Percentiles rank a stretch among this genome's conserved stretches.
phyloP scores from a whole-genome alignment of 2,888 invertebrate genomes.

The Drosophila lutescens region DNA sequence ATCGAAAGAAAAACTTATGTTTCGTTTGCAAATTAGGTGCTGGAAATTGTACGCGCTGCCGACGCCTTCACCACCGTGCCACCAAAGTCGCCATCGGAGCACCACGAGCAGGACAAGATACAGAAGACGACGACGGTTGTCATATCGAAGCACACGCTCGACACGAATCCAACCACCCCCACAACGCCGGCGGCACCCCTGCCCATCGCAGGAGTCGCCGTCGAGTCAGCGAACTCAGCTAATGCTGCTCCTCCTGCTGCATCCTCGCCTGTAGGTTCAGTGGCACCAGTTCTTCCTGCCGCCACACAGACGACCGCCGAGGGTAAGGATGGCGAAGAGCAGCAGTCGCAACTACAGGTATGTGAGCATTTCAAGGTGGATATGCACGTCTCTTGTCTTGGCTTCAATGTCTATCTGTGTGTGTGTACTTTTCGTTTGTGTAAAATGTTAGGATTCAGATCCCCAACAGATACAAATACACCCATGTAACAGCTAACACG shows the following conservation, averaged over 20 bases:
- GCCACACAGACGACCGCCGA: constrained; percentile 15
- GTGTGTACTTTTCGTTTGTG: constrained; percentile 36
- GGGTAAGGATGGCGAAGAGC: constrained; percentile 34
- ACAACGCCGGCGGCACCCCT: constrained; percentile 73
- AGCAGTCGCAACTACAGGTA: constrained; percentile 72
- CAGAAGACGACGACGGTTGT: constrained; percentile 96
- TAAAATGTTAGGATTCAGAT: constrained; percentile 5
- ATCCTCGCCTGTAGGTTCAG: constrained; percentile 18
- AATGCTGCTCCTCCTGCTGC: constrained; percentile 34
- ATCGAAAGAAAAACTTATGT: not conserved
- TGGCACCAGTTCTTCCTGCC: constrained; percentile 25
- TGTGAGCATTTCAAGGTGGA: constrained; percentile 51
- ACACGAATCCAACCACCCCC: constrained; percentile 84
- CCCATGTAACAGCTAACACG: constrained; percentile 55
- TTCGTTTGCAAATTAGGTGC: constrained; percentile 86
- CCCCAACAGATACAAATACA: constrained; percentile 32
- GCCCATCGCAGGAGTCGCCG: constrained; percentile 35
- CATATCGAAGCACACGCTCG: constrained; percentile 96
- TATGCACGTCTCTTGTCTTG: constrained; percentile 58
- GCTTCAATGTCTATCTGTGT: constrained; percentile 39
- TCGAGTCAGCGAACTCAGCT: constrained; percentile 49
- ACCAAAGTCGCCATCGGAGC: constrained; percentile 91
- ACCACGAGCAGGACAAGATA: constrained; percentile 86
- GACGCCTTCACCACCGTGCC: constrained; percentile 84
- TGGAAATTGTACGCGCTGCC: constrained; percentile 95